phyloP scores from a whole-genome alignment of 1,140 invertebrate species.

The Penaeus japonicus region DNA sequence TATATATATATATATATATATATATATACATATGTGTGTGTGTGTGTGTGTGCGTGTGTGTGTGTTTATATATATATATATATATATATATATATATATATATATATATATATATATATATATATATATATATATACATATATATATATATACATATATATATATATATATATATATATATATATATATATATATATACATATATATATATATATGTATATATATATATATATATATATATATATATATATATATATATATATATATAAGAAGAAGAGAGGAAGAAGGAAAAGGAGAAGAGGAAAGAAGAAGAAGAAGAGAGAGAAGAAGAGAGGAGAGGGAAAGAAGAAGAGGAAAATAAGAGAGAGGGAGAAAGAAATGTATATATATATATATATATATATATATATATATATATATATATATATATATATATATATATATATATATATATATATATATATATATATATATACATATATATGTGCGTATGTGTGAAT shows the following conservation, averaged over 20 bases:
- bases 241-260: background rate
- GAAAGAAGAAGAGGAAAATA: too few species aligned
- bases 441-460: background rate
- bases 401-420: slow-evolving; percentile 4
- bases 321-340: too few species aligned
- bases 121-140: background rate
- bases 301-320: too few species aligned
- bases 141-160: background rate
- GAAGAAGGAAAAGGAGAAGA: too few species aligned
- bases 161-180: background rate
- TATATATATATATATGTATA: background rate
- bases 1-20: background rate
- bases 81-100: slow-evolving; percentile 9
- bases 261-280: background rate
- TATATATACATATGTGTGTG: background rate
- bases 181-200: background rate
- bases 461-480: background rate
- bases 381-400: slow-evolving; percentile 1
- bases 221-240: background rate
- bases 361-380: background rate
- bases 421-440: background rate
- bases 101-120: background rate
- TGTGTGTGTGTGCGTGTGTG: background rate
- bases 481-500: background rate
- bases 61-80: background rate